Evolutionary conservation across 92 coral and sea anemone genomes (phyloP).

Genomic region (Epizoanthus rinbou): DNA sequence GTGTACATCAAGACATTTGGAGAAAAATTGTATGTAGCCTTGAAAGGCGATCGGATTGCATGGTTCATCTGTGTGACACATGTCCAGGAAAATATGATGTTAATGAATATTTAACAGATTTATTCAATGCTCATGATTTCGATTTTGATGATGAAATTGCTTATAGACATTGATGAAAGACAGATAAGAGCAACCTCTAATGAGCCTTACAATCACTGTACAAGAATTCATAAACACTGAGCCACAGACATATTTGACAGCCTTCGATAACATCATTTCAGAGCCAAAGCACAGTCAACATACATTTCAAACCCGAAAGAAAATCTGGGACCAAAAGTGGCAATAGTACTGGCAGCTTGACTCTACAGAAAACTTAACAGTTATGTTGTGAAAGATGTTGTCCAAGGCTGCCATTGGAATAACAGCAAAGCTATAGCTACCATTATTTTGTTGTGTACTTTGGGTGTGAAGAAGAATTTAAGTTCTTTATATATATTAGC

Average conservation of each 20-base stretch:
- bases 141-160: conserved; percentile 32
- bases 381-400: no score
- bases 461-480: no score
- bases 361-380: no score
- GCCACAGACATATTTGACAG: neutral
- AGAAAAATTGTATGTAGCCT: conserved; percentile 24
- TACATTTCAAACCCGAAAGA: no score
- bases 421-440: no score
- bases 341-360: no score
- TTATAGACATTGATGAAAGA: conserved; percentile 30
- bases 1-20: neutral
- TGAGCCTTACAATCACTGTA: neutral
- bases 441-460: neutral
- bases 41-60: conserved; percentile 24
- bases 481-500: neutral
- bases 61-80: conserved; percentile 36
- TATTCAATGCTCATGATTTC: neutral
- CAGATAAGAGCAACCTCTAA: neutral
- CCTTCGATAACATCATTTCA: no score
- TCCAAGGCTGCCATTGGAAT: no score
- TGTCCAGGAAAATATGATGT: conserved; percentile 20
- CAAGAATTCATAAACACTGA: neutral
- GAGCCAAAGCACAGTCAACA: no score
- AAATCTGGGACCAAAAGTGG: no score
- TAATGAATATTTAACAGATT: neutral